A percentile compares a stretch with the other conserved stretches of the same genome.
These are phyloP conservation scores for Candidula unifasciata DNA, from an alignment of 2,888 invertebrate genomes.

Conservation along the genomic window DNA sequence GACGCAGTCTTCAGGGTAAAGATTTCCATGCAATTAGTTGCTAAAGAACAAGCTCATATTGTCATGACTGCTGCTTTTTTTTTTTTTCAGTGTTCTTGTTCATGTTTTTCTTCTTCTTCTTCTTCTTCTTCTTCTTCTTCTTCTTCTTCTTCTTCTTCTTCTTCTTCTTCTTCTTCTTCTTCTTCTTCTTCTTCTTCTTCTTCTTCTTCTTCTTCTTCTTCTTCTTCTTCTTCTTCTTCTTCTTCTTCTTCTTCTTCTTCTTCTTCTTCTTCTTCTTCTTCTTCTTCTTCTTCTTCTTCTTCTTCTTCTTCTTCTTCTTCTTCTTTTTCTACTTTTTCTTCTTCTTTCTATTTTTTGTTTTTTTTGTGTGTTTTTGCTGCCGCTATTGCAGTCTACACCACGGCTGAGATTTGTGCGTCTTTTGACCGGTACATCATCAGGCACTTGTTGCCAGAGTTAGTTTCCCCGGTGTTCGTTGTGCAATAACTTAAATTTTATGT, in stretches of 20 bases:
- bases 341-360: conserved; percentile 11
- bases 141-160: conserved; percentile 29
- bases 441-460: no score
- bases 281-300: conserved; percentile 34
- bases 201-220: conserved; percentile 28
- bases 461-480: no score
- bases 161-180: conserved; percentile 36
- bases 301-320: conserved; percentile 34
- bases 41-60: no score
- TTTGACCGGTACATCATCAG: no score
- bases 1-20: neutral
- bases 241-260: conserved; percentile 35
- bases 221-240: conserved; percentile 11
- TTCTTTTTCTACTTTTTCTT: conserved; percentile 30
- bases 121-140: neutral
- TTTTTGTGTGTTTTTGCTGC: no score
- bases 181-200: conserved; percentile 34
- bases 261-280: conserved; percentile 9
- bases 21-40: no score
- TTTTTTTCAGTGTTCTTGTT: no score
- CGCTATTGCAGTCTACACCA: no score
- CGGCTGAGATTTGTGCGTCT: no score
- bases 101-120: no score
- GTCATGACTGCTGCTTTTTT: no score
- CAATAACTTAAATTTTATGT: no score